Base-by-base conservation (phyloP, 2,888 invertebrate species). In the Microplitis manilae region DNA sequence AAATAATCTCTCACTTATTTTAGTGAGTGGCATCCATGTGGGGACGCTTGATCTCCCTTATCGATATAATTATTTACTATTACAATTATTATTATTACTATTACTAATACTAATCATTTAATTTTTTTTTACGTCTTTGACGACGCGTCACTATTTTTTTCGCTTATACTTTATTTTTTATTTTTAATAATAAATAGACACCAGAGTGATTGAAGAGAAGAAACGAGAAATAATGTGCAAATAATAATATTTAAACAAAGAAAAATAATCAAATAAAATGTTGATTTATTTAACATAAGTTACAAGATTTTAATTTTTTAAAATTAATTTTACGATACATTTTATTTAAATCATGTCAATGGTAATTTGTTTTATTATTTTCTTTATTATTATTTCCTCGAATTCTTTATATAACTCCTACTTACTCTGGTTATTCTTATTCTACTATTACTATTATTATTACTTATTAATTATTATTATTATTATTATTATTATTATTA, bases 401-500 rank as follows among this genome's bases (percentile, higher is more conserved):
- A 38, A 40, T 61, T 72, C 75, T 68, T 68, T 15, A 62, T 20
- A 30, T 30, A 30, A 30, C 30, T 73, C 40, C 64, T 72, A 61
- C 68, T 65, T 67, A 67, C 60, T 74, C 67, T 59, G 50, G 61
- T 41, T 75, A 62, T 70, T 69, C 30, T 41, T 38, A 6, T 30
- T 78, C 13, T 50, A 50, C 6, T 50, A 50, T 13, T 50, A 50
- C 13, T 50, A 50, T 41, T 41, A 41, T 41, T 41, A 41, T 41
- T 41, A 61, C 30, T 41, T 69, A 40, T 41, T 50, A 15, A 77
- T 79, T 79, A 80, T 62, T 73, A 77, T 75, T 74, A 78, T 78
- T 73, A 73, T 73, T 78, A 77, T 79, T 79, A 80, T 62, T 73
- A 77, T 75, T 74, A 78, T 78, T 73, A 73, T 73, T 78, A 75